A percentile compares a stretch with the other conserved stretches of the same genome.
Evolutionary conservation across 2,888 invertebrate species (phyloP).

Genomic region (Thereva unica): DNA sequence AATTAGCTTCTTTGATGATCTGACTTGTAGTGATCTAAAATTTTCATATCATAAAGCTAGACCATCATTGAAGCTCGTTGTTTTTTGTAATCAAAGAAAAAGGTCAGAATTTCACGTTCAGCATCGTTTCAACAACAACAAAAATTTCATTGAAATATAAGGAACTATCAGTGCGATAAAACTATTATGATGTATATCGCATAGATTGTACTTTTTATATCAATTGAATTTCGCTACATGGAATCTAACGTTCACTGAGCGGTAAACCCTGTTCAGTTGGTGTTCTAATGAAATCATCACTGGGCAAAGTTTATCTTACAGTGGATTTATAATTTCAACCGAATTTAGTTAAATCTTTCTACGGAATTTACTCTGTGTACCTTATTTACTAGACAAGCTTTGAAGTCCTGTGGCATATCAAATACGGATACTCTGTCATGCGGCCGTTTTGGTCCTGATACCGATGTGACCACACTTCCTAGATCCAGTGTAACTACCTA

Average conservation of each 20-base stretch:
- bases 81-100: conserved; percentile 34
- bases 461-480: conserved; percentile 85
- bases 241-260: conserved; percentile 49
- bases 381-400: conserved; percentile 81
- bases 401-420: conserved; percentile 90
- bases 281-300: conserved; percentile 52
- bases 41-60: conserved; percentile 58
- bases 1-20: conserved; percentile 55
- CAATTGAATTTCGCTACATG: conserved; percentile 21
- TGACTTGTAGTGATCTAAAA: conserved; percentile 51
- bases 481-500: conserved; percentile 84
- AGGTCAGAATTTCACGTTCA: neutral
- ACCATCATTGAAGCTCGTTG: conserved; percentile 53
- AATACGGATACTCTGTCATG: conserved; percentile 92
- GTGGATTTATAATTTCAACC: conserved; percentile 42
- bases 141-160: conserved; percentile 36
- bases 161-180: conserved; percentile 44
- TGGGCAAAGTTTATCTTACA: conserved; percentile 60
- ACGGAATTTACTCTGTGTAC: conserved; percentile 59
- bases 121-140: too few relatives aligned
- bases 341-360: conserved; percentile 1
- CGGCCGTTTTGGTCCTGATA: conserved; percentile 96
- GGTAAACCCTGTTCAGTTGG: conserved; percentile 58
- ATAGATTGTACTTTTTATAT: conserved; percentile 44
- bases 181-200: conserved; percentile 40